Conservation (phyloP, 1,140 invertebrate species). For the Pachyrhynchus sulphureomaculatus region DNA sequence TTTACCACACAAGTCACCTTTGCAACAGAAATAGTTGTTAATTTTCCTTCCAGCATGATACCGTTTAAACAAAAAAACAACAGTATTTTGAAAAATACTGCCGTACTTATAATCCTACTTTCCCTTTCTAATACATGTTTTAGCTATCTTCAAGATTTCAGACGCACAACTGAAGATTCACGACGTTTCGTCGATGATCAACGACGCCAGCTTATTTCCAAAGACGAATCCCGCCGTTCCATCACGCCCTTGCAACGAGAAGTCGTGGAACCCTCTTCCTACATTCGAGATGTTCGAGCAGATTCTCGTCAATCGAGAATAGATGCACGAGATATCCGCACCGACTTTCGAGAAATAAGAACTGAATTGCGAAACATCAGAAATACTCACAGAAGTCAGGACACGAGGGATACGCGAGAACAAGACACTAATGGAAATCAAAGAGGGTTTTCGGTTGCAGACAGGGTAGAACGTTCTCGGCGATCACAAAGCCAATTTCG, state of each 20-base stretch:
- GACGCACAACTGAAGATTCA: not conserved
- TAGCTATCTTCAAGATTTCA: not conserved
- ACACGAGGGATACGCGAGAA: no score
- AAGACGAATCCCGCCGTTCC: not conserved
- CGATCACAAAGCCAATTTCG: no score
- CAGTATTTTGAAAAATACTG: conserved; percentile 2
- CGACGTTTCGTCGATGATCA: not conserved
- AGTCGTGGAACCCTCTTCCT: not conserved
- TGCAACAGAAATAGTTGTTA: conserved; percentile 1
- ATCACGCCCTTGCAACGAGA: not conserved
- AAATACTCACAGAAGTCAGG: no score
- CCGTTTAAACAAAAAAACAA: conserved; percentile 17
- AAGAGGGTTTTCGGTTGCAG: no score
- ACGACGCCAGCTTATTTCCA: not conserved
- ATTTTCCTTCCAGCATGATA: conserved; percentile 21
- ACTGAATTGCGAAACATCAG: conserved; percentile 3
- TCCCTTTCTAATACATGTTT: conserved; percentile 18
- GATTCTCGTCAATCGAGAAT: conserved; percentile 28
- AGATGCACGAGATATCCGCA: conserved; percentile 25
- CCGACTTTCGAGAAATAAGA: conserved; percentile 31
- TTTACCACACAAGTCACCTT: conserved; percentile 25
- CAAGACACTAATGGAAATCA: no score
- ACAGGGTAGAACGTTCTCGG: no score
- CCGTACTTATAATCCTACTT: conserved; percentile 12
- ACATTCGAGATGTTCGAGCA: conserved; percentile 23